Evolutionary conservation across 2,888 invertebrate genomes (phyloP).

Genomic region (Tachystola acroxantha): DNA sequence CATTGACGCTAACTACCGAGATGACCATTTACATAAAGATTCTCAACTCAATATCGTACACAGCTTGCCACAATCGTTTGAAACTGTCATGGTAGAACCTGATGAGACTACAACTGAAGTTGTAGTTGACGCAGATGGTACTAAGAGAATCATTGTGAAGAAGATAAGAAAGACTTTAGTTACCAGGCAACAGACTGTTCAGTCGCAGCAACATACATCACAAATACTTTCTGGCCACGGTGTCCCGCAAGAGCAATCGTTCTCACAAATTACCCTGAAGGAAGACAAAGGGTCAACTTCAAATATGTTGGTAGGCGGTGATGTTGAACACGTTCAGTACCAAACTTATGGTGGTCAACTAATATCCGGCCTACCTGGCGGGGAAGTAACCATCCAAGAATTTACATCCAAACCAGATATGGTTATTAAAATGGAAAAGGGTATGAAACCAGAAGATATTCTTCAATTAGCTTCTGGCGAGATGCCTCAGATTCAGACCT

Average conservation of each 20-base stretch:
- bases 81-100: conserved; percentile 89
- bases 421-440: conserved; percentile 76
- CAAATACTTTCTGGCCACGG: conserved; percentile 74
- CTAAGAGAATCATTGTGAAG: conserved; percentile 86
- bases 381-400: conserved; percentile 81
- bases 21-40: conserved; percentile 70
- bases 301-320: conserved; percentile 78
- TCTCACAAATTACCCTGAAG: conserved; percentile 82
- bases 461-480: conserved; percentile 58
- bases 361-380: conserved; percentile 79
- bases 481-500: conserved; percentile 71
- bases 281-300: conserved; percentile 81
- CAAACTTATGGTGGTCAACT: conserved; percentile 82
- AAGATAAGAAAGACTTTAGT: conserved; percentile 84
- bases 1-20: conserved; percentile 85
- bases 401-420: conserved; percentile 81
- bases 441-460: conserved; percentile 71
- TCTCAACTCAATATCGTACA: conserved; percentile 85
- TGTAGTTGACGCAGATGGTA: conserved; percentile 88
- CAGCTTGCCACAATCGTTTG: conserved; percentile 86
- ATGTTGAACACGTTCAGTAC: conserved; percentile 79
- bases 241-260: conserved; percentile 80
- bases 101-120: conserved; percentile 91
- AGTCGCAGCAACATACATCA: conserved; percentile 79
- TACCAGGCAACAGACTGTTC: conserved; percentile 81